Evolutionary conservation across 1,140 invertebrate species (phyloP), one percentile per base, ranked within the genome.

Genomic region (Conus betulinus): DNA sequence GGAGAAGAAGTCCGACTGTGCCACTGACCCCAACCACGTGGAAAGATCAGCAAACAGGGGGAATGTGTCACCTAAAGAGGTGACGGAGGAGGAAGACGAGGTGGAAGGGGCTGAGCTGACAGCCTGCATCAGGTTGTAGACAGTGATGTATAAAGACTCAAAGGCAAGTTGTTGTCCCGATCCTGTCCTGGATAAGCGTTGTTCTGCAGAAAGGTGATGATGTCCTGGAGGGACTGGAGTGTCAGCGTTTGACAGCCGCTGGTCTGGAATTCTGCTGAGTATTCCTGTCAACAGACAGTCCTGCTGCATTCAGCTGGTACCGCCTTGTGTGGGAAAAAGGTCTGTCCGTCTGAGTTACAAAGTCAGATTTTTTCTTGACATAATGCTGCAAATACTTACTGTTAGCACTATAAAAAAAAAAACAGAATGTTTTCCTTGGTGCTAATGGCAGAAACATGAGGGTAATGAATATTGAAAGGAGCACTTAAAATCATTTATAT

Each of bases 201-300:
- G 13, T 87, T 52, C 78, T 92, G 87, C 51, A 93, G 76, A 25
- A 81, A 60, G 15, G 88, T 84, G 8, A 83, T 74, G 74, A 93
- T 88, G 79, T 76, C 88, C 67, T 91, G 82, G n/a, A 92, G 76
- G 25, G 85, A 63, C 23, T 76, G 27, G 8, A 90, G 76, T 23
- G 92, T 84, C 7, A 90, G 67, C 6, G 76, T 78, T 39, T 92
- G 92, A 79, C 90, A 89, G n/a, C 88, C 76, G 25, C 87, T 87
- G 0, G 90, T 90, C 84, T 92, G 92, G 76, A 89, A 91, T 84
- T 93, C 93, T 60, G 83, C 84, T 1, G 87, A 27, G 88, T 92
- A 93, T 23, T 91, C 88, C 93, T 93, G 89, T 5, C 88, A 88
- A 87, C 51, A 60, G 57, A 11, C 57, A 60, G 15, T 60, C 15